These are phyloP conservation scores for Bedellia somnulentella DNA, from an alignment of 2,888 invertebrate species.

Conservation along the genomic window DNA sequence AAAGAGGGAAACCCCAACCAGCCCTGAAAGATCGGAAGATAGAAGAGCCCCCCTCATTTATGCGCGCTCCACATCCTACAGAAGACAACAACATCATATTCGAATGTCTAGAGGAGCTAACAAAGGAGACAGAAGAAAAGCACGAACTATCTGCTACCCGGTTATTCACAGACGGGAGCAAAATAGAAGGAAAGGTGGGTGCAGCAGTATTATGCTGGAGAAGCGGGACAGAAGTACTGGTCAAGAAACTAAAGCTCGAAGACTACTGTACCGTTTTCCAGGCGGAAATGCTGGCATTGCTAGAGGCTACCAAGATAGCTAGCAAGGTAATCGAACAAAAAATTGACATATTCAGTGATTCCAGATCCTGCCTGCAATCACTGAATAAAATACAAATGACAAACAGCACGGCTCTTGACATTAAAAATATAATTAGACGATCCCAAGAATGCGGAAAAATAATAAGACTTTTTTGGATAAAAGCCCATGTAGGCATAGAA, in stretches of 20 bases:
- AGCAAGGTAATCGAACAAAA: too few relatives aligned
- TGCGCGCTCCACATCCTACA: background rate
- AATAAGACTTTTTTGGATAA: too few relatives aligned
- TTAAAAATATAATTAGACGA: too few relatives aligned
- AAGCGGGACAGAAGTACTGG: background rate
- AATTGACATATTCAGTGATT: too few relatives aligned
- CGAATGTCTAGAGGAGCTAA: background rate
- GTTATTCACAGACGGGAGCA: conserved; percentile 1
- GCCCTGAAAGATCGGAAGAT: background rate
- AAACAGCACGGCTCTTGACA: too few relatives aligned
- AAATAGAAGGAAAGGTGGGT: too few relatives aligned
- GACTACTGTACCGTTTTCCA: background rate
- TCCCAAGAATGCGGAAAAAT: too few relatives aligned
- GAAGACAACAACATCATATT: background rate
- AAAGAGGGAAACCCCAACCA: background rate
- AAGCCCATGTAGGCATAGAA: too few relatives aligned
- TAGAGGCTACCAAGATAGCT: too few relatives aligned
- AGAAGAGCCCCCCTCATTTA: background rate
- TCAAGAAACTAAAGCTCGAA: background rate
- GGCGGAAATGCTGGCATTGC: background rate
- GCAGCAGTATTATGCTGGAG: background rate
- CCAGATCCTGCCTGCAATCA: too few relatives aligned
- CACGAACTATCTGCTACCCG: background rate
- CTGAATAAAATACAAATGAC: too few relatives aligned
- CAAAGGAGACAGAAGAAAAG: too few relatives aligned